These are phyloP conservation scores for Ptychodera flava DNA, from an alignment of 35 echinoderm and acorn worm species.

Conservation along the genomic window DNA sequence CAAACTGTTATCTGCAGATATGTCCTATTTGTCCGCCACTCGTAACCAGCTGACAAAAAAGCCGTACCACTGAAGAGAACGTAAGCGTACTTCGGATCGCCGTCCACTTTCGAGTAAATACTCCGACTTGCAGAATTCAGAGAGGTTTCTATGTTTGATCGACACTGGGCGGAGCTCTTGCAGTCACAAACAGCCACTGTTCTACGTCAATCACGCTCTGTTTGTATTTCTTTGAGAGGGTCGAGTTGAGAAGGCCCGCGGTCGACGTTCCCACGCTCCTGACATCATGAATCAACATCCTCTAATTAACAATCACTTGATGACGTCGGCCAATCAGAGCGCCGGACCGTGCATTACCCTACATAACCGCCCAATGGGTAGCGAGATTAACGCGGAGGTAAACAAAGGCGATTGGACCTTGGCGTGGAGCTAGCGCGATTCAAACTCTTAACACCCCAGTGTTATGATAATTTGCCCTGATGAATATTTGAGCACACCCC, in stretches of 20 bases:
- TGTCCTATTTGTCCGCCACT: too few species aligned
- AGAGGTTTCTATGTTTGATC: too few species aligned
- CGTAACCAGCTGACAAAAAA: too few species aligned
- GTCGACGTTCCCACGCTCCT: background rate
- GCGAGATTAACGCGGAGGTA: background rate
- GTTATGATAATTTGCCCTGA: background rate
- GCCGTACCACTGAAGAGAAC: too few species aligned
- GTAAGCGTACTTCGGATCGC: too few species aligned
- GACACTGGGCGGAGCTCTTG: background rate
- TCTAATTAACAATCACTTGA: background rate
- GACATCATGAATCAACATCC: background rate
- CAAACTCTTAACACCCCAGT: background rate
- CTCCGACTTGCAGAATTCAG: too few species aligned
- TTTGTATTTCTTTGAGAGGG: background rate
- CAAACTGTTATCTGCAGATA: too few species aligned
- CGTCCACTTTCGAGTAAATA: too few species aligned
- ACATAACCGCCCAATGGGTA: background rate
- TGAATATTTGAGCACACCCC: background rate
- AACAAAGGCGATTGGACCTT: background rate
- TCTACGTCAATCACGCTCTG: background rate
- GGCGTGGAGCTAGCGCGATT: background rate
- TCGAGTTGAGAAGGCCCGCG: background rate
- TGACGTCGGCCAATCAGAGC: background rate
- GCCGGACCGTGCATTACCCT: background rate
- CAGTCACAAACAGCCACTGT: background rate